These are phyloP conservation scores for Psittacula derbiana DNA, from an alignment of 2,797 vertebrate species.

Conservation along the genomic window DNA sequence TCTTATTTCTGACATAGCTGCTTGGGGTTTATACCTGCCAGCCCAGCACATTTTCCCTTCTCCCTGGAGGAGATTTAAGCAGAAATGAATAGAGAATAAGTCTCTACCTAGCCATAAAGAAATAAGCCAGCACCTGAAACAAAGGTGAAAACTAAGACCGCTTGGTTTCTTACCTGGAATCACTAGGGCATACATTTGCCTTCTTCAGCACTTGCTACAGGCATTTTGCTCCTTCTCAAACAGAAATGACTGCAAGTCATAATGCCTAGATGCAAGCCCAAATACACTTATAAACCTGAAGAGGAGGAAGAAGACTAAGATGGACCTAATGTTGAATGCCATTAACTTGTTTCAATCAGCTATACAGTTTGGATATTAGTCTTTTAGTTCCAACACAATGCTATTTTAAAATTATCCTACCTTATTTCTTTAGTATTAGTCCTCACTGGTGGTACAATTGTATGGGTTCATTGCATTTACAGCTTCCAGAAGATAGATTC, in stretches of 20 bases:
- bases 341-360: neutral
- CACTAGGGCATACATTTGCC: accelerated
- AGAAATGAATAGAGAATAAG: neutral
- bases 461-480: neutral
- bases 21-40: neutral
- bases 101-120: neutral
- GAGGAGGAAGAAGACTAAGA: neutral
- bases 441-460: neutral
- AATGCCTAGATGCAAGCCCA: neutral
- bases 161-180: neutral
- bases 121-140: neutral
- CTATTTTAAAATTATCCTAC: neutral
- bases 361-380: neutral
- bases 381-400: neutral
- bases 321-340: neutral
- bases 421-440: neutral
- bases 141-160: neutral
- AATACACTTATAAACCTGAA: accelerated
- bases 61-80: neutral
- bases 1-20: neutral
- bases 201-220: neutral
- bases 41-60: neutral
- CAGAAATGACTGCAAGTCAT: neutral
- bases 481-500: neutral
- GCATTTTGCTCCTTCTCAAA: neutral